Evolutionary conservation across 1,140 invertebrate species (phyloP), one percentile per base, ranked within the genome.

Genomic region (Pogonus chalceus): DNA sequence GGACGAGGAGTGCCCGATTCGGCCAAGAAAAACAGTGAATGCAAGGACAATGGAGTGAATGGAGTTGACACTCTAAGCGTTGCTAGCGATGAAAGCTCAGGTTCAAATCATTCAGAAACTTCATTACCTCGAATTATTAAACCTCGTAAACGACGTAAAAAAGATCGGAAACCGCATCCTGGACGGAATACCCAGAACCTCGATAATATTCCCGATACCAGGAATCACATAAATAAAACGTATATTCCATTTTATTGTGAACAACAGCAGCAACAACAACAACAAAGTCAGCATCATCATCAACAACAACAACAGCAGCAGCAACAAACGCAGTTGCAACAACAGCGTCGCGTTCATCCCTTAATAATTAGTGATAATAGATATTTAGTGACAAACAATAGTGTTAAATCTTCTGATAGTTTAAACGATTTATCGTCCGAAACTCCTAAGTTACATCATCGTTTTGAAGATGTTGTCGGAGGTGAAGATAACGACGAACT

Each of bases 51-150:
- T 43, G 55, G 49, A 22, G 54, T 46, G 37, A 57, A 53, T 46
- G 35, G 46, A n/a, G 79, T 79, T 60, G 83, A 85, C 65, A 76
- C 80, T 46, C 69, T 83, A 56, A 85, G 83, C 66, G 81, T 85
- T 52, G 79, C 82, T 14, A 86, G 84, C 66, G 85, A 87, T 65
- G 84, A 87, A 69, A 86, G 84, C 69, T 84, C 81, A 53, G 79
- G 78, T 10, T 82, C 82, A 4, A 75, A 76, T 37, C 79, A 81
- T 59, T 86, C 83, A 1, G 88, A 90, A 60, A 86, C 82, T 52
- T 87, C 84, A 69, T 68, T 92, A 60, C 90, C 89, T 20, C 76
- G 89, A 43, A 90, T 92, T 49, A 92, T 92, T 62, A 93, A 92
- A 68, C 89, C 88, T 0, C 72, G 89, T 10, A 93, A 93, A 66